Conservation (phyloP, 2,888 invertebrate species). For the Spodoptera littoralis region DNA sequence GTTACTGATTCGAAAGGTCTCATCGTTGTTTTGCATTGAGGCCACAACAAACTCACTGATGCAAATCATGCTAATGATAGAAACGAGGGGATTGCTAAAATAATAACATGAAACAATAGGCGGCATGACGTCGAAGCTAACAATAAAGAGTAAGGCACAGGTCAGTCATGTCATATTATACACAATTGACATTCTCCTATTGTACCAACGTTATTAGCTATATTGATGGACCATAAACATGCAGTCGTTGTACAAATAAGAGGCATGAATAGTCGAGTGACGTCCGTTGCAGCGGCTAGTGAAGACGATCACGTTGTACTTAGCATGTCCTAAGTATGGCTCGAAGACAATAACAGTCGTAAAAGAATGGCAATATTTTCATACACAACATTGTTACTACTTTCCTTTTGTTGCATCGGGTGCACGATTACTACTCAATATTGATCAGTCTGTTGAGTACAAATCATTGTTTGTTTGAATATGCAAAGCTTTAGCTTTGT, state of each 20-base stretch:
- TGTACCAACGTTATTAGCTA: slow-evolving; percentile 35
- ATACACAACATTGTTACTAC: slow-evolving; percentile 3
- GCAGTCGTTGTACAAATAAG: slow-evolving; percentile 27
- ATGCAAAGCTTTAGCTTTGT: too few species aligned
- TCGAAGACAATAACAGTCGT: not conserved
- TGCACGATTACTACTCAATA: not conserved
- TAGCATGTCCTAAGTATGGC: slow-evolving; percentile 7
- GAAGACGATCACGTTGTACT: slow-evolving; percentile 40
- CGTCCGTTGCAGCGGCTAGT: slow-evolving; percentile 24
- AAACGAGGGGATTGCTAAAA: slow-evolving; percentile 6
- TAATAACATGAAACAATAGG: slow-evolving; percentile 21
- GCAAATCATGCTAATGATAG: slow-evolving; percentile 2
- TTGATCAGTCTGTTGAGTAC: not conserved
- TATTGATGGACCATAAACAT: slow-evolving; percentile 32
- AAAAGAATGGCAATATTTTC: slow-evolving; percentile 24
- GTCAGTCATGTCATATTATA: slow-evolving; percentile 18
- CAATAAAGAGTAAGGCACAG: slow-evolving; percentile 20
- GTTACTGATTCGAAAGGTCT: slow-evolving; percentile 15
- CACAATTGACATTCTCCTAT: slow-evolving; percentile 42
- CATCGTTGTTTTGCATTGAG: slow-evolving; percentile 16
- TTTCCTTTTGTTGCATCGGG: slow-evolving; percentile 10
- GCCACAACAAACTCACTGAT: slow-evolving; percentile 5
- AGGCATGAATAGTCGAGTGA: slow-evolving; percentile 31
- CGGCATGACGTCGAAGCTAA: slow-evolving; percentile 26
- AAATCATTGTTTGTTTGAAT: too few species aligned